Percentiles rank a stretch among this genome's conserved stretches.
Conservation (phyloP, 2,797 vertebrate species). For the Chiroxiphia lanceolata region DNA sequence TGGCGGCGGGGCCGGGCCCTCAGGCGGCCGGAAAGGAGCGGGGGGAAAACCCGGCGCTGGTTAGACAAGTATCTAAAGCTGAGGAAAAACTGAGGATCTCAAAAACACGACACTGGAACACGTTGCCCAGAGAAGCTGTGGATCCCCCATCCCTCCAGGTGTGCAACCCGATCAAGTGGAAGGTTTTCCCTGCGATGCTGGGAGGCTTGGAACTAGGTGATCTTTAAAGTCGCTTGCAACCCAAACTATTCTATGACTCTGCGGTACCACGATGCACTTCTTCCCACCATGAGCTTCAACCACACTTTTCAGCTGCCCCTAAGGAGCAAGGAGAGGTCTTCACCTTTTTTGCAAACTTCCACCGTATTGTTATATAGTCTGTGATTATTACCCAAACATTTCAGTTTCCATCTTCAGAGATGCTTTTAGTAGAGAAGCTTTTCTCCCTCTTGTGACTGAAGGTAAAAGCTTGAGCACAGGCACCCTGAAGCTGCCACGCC, state of each 20-base stretch:
- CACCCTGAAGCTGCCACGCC: background rate
- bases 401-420: background rate
- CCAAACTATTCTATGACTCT: background rate
- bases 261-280: background rate
- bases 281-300: background rate
- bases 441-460: background rate
- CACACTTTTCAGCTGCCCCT: background rate
- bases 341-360: background rate
- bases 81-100: background rate
- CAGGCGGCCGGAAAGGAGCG: accelerated
- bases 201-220: accelerated
- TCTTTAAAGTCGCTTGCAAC: background rate
- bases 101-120: background rate
- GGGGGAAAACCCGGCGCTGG: accelerated
- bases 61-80: accelerated
- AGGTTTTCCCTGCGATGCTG: background rate
- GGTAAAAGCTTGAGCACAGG: background rate
- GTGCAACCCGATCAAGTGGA: background rate
- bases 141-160: background rate
- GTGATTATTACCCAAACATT: background rate
- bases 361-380: accelerated
- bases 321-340: accelerated
- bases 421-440: background rate
- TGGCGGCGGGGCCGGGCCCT: background rate
- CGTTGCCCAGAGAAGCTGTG: background rate